Conservation (phyloP, 30 jellyfish, hydroid and myxozoan genomes). For the Nemopilema nomurai region DNA sequence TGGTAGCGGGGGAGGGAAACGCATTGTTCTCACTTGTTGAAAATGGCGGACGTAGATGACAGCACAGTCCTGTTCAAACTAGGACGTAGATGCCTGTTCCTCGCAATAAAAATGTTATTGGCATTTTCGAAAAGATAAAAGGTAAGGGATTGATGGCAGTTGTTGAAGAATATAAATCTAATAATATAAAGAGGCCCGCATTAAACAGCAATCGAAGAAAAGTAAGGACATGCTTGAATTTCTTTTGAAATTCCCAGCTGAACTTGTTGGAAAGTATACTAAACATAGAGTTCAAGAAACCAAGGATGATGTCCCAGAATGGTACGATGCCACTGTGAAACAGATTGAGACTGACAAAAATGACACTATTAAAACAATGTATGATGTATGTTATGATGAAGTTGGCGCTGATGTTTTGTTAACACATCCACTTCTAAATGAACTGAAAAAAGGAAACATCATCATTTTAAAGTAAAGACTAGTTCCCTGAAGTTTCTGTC, state of each 20-base stretch:
- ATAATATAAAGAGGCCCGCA: slow-evolving; percentile 16
- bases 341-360: slow-evolving; percentile 21
- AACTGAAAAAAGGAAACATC: too few species aligned
- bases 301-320: slow-evolving; percentile 25
- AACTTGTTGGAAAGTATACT: slow-evolving; percentile 1
- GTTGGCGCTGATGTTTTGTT: slow-evolving; percentile 11
- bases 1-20: too few species aligned
- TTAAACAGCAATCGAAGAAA: neutral
- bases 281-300: slow-evolving; percentile 8
- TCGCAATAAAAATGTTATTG: too few species aligned
- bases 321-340: slow-evolving; percentile 5
- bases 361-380: slow-evolving; percentile 18
- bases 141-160: slow-evolving; percentile 15
- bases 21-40: too few species aligned
- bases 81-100: too few species aligned
- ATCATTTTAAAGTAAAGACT: too few species aligned
- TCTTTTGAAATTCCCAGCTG: slow-evolving; percentile 19
- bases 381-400: slow-evolving; percentile 9
- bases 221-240: too few species aligned
- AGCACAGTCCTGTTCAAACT: too few species aligned
- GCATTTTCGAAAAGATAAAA: neutral
- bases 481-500: too few species aligned
- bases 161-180: neutral
- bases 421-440: slow-evolving; percentile 9
- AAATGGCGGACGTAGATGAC: too few species aligned